Percentiles rank a stretch among this genome's conserved stretches.
Evolutionary conservation across 2,888 invertebrate genomes (phyloP).

Genomic region (Cheiracanthium punctorium): DNA sequence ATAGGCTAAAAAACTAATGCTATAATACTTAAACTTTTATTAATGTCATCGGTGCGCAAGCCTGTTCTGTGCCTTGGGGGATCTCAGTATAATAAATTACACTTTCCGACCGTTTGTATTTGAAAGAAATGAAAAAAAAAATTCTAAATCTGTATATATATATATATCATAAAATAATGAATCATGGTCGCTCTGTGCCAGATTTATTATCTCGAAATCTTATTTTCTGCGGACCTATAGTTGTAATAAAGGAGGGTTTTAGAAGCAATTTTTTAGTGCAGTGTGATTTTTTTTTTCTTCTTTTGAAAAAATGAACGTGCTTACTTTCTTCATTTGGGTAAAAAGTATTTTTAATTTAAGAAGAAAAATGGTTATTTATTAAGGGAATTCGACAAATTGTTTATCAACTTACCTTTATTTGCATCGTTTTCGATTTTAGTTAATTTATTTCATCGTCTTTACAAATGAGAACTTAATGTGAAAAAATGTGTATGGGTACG

Average conservation of each 20-base stretch:
- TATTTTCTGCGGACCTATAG: slow-evolving; percentile 47
- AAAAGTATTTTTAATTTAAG: slow-evolving; percentile 6
- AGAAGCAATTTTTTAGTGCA: slow-evolving; percentile 32
- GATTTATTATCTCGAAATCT: slow-evolving; percentile 59
- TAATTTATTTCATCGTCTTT: not conserved
- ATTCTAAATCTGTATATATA: no score
- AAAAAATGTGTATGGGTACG: no score
- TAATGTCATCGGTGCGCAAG: slow-evolving; percentile 54
- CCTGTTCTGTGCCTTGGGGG: slow-evolving; percentile 14
- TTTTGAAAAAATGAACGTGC: slow-evolving; percentile 4
- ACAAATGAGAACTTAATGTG: no score
- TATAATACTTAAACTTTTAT: slow-evolving; percentile 70
- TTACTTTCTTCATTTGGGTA: not conserved
- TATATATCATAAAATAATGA: slow-evolving; percentile 68
- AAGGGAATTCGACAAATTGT: slow-evolving; percentile 38
- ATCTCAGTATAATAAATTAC: slow-evolving; percentile 53
- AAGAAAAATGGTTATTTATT: slow-evolving; percentile 42
- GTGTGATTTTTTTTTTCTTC: slow-evolving; percentile 21
- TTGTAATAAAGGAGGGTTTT: slow-evolving; percentile 51
- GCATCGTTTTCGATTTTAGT: not conserved
- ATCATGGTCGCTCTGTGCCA: slow-evolving; percentile 39
- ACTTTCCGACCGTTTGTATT: slow-evolving; percentile 15
- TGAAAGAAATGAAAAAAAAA: slow-evolving; percentile 13
- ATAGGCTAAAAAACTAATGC: slow-evolving; percentile 62
- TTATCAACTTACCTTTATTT: slow-evolving; percentile 11